Evolutionary conservation across 2,113 vertebrate species (phyloP).

Genomic region (Silurus glanis): DNA sequence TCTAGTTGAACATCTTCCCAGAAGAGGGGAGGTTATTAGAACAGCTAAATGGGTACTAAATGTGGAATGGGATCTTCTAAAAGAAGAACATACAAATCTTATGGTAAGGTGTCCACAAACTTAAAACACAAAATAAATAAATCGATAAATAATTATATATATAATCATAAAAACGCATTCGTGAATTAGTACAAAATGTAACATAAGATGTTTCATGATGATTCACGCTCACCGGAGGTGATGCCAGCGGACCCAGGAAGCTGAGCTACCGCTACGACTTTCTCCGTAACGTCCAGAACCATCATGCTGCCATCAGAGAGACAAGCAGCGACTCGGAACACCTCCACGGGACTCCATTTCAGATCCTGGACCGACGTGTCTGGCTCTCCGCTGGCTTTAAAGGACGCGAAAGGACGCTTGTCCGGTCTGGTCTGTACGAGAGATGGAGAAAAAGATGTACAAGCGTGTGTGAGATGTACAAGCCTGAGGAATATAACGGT

Average conservation of each 20-base stretch:
- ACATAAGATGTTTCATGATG: no score
- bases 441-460: not conserved
- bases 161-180: no score
- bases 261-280: slow-evolving; percentile 73
- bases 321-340: slow-evolving; percentile 80
- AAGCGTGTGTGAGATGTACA: not conserved
- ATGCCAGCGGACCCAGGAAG: slow-evolving; percentile 80
- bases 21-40: no score
- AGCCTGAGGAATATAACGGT: not conserved
- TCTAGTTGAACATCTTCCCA: no score
- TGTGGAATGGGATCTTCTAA: no score
- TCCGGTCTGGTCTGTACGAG: slow-evolving; percentile 75
- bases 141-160: no score
- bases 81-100: no score
- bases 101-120: no score
- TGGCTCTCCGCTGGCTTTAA: slow-evolving; percentile 71
- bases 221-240: slow-evolving; percentile 82
- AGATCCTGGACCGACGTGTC: slow-evolving; percentile 80
- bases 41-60: no score
- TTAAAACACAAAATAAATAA: no score
- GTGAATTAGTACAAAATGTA: no score
- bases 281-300: slow-evolving; percentile 84
- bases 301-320: slow-evolving; percentile 86
- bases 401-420: slow-evolving; percentile 83
- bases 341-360: slow-evolving; percentile 87